Conservation (phyloP, 2,113 vertebrate species). For the Elachura formosa region DNA sequence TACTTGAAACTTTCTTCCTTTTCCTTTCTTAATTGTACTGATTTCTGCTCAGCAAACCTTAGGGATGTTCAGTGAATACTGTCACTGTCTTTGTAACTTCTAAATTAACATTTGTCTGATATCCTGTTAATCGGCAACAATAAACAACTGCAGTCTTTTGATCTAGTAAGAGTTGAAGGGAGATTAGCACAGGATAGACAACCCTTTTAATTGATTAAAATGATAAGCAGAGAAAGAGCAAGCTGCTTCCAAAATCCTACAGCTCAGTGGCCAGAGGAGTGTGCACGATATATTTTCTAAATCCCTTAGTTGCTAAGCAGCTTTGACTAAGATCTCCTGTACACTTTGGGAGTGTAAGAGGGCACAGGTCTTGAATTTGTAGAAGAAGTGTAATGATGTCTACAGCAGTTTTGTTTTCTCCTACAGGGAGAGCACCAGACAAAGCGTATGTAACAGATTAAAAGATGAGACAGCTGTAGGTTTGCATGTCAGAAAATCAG, state of each 20-base stretch:
- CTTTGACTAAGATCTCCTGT: background rate
- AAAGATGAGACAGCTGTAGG: constrained; percentile 28
- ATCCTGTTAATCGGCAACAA: background rate
- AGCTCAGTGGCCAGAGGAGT: background rate
- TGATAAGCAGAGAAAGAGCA: background rate
- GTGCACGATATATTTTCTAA: background rate
- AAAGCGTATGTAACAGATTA: constrained; percentile 27
- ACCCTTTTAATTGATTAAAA: constrained; percentile 52
- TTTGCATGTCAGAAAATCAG: constrained; percentile 50
- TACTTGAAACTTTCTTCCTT: background rate
- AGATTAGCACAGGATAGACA: constrained; percentile 20
- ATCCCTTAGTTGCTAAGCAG: background rate
- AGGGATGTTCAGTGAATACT: background rate
- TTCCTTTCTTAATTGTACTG: background rate
- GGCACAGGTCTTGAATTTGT: background rate
- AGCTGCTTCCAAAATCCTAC: background rate
- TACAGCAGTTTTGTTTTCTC: background rate
- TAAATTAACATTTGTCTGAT: constrained; percentile 19
- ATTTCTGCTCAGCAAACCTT: background rate
- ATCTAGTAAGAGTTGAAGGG: background rate
- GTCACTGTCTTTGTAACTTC: background rate
- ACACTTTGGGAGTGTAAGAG: background rate
- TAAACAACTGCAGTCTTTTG: background rate
- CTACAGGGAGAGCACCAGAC: background rate
- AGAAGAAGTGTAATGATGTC: background rate